A percentile compares a stretch with the other conserved stretches of the same genome.
Conservation (phyloP, 2,113 vertebrate species). For the Gymnogyps californianus region DNA sequence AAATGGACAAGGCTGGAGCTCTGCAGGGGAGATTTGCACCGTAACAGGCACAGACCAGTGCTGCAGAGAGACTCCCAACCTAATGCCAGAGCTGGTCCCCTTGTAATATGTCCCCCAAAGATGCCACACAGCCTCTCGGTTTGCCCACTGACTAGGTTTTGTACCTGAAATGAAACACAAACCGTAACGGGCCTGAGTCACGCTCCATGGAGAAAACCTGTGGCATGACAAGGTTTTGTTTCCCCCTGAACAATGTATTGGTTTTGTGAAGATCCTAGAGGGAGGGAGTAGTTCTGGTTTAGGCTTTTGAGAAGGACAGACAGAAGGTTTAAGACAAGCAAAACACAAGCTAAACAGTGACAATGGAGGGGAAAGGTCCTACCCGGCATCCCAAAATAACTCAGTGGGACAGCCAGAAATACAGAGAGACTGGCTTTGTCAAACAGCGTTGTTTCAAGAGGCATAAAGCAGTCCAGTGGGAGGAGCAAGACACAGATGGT, state of each 20-base stretch:
- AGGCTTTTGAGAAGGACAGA: neutral
- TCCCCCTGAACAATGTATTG: neutral
- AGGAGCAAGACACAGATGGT: neutral
- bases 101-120: no score
- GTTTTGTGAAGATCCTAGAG: neutral
- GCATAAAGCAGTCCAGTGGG: neutral
- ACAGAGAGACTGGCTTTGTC: neutral
- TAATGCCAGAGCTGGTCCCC: neutral
- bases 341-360: neutral
- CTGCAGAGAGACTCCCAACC: neutral
- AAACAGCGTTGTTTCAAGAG: neutral
- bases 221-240: neutral
- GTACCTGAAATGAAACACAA: neutral
- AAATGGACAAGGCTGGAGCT: neutral
- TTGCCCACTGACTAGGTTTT: neutral
- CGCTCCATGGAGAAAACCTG: neutral
- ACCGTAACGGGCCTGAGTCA: accelerated
- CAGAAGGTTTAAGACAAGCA: neutral
- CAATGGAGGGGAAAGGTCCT: neutral
- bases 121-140: neutral
- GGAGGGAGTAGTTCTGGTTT: neutral
- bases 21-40: neutral
- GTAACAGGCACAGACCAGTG: no score
- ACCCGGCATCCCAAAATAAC: neutral
- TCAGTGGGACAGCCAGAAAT: neutral